A percentile compares a stretch with the other conserved stretches of the same genome.
These are phyloP conservation scores for Pissodes strobi DNA, from an alignment of 1,140 invertebrate species.

Conservation along the genomic window DNA sequence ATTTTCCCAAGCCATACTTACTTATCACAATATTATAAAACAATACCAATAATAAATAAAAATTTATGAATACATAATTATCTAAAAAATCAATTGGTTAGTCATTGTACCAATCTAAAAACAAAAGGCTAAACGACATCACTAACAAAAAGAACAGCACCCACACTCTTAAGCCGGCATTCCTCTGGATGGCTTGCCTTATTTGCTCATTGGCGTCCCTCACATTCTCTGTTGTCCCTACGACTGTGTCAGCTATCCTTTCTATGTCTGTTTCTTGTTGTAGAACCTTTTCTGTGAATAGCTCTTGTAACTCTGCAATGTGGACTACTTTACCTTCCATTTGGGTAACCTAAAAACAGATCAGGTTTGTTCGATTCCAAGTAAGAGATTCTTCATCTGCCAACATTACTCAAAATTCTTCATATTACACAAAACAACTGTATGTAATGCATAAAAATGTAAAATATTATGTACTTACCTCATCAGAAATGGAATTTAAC, in stretches of 20 bases:
- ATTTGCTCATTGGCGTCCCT: constrained; percentile 97
- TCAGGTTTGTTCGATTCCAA: neutral
- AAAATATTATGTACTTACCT: constrained; percentile 14
- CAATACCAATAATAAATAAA: too few relatives aligned
- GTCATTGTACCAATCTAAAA: constrained; percentile 98
- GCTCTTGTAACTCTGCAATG: constrained; percentile 94
- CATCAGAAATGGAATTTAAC: constrained; percentile 71
- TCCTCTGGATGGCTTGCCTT: constrained; percentile 92
- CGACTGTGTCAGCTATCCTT: constrained; percentile 81
- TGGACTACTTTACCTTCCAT: constrained; percentile 93
- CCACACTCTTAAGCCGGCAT: constrained; percentile 91
- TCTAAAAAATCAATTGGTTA: constrained; percentile 54
- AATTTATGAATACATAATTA: neutral
- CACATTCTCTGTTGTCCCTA: constrained; percentile 93
- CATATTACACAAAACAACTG: too few relatives aligned
- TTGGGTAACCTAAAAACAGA: constrained; percentile 71
- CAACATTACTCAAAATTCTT: too few relatives aligned
- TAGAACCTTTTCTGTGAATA: constrained; percentile 95
- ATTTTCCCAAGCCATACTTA: too few relatives aligned
- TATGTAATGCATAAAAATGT: constrained; percentile 44
- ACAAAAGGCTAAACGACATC: constrained; percentile 93
- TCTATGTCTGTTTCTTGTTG: constrained; percentile 94
- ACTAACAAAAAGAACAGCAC: constrained; percentile 94
- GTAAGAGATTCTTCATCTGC: too few relatives aligned
- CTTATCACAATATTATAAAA: too few relatives aligned